Percentiles rank a stretch among this genome's conserved stretches.
These are phyloP conservation scores for Poecilia latipinna DNA, from an alignment of 2,113 vertebrate species.

Conservation along the genomic window DNA sequence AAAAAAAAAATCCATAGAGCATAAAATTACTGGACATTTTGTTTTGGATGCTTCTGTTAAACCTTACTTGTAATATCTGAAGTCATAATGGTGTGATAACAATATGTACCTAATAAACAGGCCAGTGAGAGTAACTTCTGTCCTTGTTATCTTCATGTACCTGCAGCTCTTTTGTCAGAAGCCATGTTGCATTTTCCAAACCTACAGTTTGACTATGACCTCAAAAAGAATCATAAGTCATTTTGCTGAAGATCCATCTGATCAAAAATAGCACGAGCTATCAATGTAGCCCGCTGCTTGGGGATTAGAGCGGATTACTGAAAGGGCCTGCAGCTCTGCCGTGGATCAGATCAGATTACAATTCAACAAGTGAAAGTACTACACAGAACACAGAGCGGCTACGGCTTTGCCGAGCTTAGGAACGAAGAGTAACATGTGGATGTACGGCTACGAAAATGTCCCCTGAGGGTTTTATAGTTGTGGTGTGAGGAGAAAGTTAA, in stretches of 20 bases:
- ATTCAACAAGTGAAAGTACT: slow-evolving; percentile 57
- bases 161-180: not conserved
- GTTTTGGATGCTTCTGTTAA: not conserved
- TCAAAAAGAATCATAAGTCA: slow-evolving; percentile 5
- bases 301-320: slow-evolving; percentile 77
- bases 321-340: slow-evolving; percentile 40
- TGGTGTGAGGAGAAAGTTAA: slow-evolving; percentile 1
- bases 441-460: not conserved
- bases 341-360: slow-evolving; percentile 64
- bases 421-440: slow-evolving; percentile 25
- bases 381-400: slow-evolving; percentile 6
- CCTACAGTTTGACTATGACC: not conserved
- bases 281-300: slow-evolving; percentile 51
- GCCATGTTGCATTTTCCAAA: not conserved
- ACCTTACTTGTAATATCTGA: not conserved
- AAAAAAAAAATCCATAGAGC: slow-evolving; percentile 9
- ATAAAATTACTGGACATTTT: not conserved
- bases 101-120: not conserved
- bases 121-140: not conserved
- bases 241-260: slow-evolving; percentile 16
- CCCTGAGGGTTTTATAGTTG: not conserved
- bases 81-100: not conserved
- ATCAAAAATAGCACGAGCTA: slow-evolving; percentile 58
- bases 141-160: not conserved
- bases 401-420: slow-evolving; percentile 7